Evolutionary conservation across 1,140 invertebrate species (phyloP).

Genomic region (Achroia grisella): DNA sequence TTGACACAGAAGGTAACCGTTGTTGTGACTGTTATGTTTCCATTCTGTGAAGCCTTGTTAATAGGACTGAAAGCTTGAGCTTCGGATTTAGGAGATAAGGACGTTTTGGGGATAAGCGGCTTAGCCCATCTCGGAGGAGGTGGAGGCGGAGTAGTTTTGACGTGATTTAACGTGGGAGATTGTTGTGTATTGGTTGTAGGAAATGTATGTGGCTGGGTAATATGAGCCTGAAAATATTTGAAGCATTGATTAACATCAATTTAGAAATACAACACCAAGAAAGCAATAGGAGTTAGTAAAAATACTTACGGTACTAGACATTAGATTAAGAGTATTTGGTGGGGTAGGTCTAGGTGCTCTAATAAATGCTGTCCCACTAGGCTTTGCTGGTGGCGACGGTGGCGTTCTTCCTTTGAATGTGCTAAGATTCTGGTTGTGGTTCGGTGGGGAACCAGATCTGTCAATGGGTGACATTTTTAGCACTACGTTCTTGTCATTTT

Average conservation of each 20-base stretch:
- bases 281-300: conserved; percentile 18
- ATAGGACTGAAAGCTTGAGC: conserved; percentile 59
- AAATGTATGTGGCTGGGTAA: conserved; percentile 70
- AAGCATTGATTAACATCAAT: conserved; percentile 40
- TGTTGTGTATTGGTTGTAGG: conserved; percentile 52
- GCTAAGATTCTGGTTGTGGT: conserved; percentile 69
- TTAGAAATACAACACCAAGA: conserved; percentile 24
- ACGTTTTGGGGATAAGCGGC: conserved; percentile 71
- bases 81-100: conserved; percentile 80
- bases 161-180: conserved; percentile 47
- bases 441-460: conserved; percentile 52
- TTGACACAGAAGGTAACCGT: conserved; percentile 88
- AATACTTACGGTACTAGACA: conserved; percentile 70
- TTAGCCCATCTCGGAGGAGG: conserved; percentile 79
- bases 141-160: conserved; percentile 74
- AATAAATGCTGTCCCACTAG: conserved; percentile 48
- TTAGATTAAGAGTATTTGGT: conserved; percentile 86
- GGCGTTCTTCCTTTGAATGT: conserved; percentile 76
- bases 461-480: conserved; percentile 83
- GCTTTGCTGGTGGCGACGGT: conserved; percentile 69
- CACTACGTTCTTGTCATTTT: conserved; percentile 81
- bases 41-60: conserved; percentile 65
- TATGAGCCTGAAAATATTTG: conserved; percentile 71
- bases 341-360: conserved; percentile 84
- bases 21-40: conserved; percentile 85